Evolutionary conservation across 2,113 vertebrate genomes (phyloP).

Genomic region (Vanacampus margaritifer): DNA sequence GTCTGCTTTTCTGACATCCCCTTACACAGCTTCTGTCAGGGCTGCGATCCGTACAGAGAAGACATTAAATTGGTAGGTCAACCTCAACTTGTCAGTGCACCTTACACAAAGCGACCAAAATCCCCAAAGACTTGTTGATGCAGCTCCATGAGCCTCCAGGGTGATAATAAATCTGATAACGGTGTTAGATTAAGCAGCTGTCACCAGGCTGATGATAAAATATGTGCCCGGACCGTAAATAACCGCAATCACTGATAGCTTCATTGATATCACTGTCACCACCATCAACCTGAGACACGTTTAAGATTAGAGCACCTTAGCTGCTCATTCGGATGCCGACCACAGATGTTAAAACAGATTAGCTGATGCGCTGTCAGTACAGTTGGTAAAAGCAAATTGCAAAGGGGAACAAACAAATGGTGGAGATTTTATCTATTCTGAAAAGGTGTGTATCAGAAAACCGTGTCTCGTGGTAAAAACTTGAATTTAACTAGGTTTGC

Average conservation of each 20-base stretch:
- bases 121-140: not conserved
- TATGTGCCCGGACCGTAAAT: constrained; percentile 19
- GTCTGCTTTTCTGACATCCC: too few species aligned
- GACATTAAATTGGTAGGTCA: not conserved
- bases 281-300: constrained; percentile 6
- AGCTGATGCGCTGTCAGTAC: constrained; percentile 26
- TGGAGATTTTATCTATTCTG: too few species aligned
- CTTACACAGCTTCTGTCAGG: too few species aligned
- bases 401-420: too few species aligned
- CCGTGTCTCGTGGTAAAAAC: too few species aligned
- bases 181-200: constrained; percentile 3
- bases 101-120: not conserved
- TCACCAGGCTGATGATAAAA: constrained; percentile 7
- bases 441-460: too few species aligned
- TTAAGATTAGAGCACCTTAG: constrained; percentile 20
- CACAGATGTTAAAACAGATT: constrained; percentile 7
- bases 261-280: constrained; percentile 16
- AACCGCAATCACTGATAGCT: constrained; percentile 8
- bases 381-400: constrained; percentile 11
- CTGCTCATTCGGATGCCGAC: constrained; percentile 11
- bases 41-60: not conserved
- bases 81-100: not conserved
- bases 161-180: constrained; percentile 1
- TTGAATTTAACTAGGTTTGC: too few species aligned
- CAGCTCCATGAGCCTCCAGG: not conserved